Evolutionary conservation across 2,888 invertebrate species (phyloP), one percentile per base, ranked within the genome.

Genomic region (Corbicula japonica): DNA sequence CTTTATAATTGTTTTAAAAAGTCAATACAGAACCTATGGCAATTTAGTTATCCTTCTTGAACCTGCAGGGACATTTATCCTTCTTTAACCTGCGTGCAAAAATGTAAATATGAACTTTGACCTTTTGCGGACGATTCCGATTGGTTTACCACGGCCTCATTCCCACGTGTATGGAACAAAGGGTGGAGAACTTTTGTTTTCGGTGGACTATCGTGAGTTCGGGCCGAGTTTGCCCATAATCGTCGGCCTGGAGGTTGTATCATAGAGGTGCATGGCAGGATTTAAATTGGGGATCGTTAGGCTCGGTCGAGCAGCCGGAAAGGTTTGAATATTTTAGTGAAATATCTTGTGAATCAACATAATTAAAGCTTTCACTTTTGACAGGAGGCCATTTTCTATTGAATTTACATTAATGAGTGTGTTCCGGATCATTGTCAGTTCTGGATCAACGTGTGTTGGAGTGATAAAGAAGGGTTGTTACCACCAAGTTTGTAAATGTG

Each of bases 271-370:
- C 54, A 91, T 91, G 91, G 90, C 91, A 56, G 91, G 91, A 76
- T 90, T 90, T 63, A 91, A 91, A 83, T 80, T 94, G 69, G 94
- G 94, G 52, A 94, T 94, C 73, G 93, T 94, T 26, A 91, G 93
- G 62, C 90, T 94, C 50, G 94, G 94, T 38, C 91, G 94, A 74
- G 94, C 94, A 3, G 94, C 93, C 41, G 94, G 94, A 85, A 94
- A 94, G 92, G 94, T 94, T n/a, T n/a, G 34, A 34, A 23, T 23
- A 23, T 1, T 26, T 23, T 63, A 18, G 46, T 21, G 18, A 62
- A 48, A 18, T 21, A 63, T 50, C 35, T 82, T 90, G 88, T 62
- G 68, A 4, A 66, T 62, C 32, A 68, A 21, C 26, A 38, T n/a
- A 28, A 38, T 30, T 30, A 65, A 46, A n/a, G n/a, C 41, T 44